Percentiles rank a stretch among this genome's conserved stretches.
Conservation (phyloP, 2,797 vertebrate species). For the Acestrorhynchus altus region DNA sequence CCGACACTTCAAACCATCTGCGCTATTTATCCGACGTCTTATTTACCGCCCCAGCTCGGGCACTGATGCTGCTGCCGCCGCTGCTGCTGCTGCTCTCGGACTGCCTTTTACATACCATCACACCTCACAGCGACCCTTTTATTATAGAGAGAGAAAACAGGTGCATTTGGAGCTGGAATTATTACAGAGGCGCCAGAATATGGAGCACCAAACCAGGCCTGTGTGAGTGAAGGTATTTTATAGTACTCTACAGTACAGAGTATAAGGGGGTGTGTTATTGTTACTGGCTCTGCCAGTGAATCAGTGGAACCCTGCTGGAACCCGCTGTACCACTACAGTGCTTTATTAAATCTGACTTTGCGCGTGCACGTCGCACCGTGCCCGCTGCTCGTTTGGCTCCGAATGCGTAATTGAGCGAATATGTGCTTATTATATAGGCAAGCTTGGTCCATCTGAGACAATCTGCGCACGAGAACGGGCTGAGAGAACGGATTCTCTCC, state of each 20-base stretch:
- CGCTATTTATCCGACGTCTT: slow-evolving; percentile 98
- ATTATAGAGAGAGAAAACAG: too few relatives aligned
- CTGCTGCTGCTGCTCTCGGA: slow-evolving; percentile 15
- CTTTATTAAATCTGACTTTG: slow-evolving; percentile 41
- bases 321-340: slow-evolving; percentile 1
- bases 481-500: not conserved
- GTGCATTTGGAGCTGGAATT: too few relatives aligned
- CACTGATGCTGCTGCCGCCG: slow-evolving; percentile 81
- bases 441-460: too few relatives aligned
- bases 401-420: slow-evolving; percentile 30
- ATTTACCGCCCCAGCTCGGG: slow-evolving; percentile 90
- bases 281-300: not conserved
- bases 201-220: not conserved
- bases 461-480: not conserved
- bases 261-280: not conserved
- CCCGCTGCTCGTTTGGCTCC: slow-evolving; percentile 17
- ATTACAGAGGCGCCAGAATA: not conserved
- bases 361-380: slow-evolving; percentile 7
- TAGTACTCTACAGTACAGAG: not conserved
- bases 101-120: slow-evolving; percentile 6
- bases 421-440: not conserved
- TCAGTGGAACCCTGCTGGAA: slow-evolving; percentile 7
- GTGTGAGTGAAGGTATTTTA: not conserved
- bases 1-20: slow-evolving; percentile 99
- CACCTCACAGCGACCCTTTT: slow-evolving; percentile 1